phyloP scores from a whole-genome alignment of 2,797 vertebrate genomes.

The Sphaeramia orbicularis region DNA sequence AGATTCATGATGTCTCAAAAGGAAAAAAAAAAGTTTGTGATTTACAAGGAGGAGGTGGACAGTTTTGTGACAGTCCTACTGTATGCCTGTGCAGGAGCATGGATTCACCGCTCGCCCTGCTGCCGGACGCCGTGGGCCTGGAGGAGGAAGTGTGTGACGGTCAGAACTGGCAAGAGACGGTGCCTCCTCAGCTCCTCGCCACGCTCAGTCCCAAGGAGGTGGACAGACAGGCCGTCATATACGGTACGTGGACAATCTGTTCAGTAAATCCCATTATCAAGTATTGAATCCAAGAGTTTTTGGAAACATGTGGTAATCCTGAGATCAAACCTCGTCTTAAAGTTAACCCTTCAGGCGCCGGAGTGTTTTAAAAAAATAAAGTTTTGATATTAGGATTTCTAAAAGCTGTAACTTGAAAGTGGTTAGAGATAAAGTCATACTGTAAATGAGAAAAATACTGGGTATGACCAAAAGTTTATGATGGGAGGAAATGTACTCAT shows the following conservation, averaged over 20 bases:
- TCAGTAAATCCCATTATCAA: too few species aligned
- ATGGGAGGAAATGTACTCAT: too few species aligned
- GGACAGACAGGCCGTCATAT: slow-evolving; percentile 94
- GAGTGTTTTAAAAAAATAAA: too few species aligned
- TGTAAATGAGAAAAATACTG: too few species aligned
- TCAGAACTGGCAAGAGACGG: slow-evolving; percentile 93
- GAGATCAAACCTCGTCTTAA: neutral
- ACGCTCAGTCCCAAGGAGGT: slow-evolving; percentile 87
- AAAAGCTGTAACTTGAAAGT: too few species aligned
- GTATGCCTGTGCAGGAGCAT: slow-evolving; percentile 83
- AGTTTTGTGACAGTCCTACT: neutral
- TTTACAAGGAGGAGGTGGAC: too few species aligned
- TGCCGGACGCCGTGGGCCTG: slow-evolving; percentile 84
- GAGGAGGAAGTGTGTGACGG: slow-evolving; percentile 89
- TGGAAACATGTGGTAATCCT: neutral
- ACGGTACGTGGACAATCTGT: slow-evolving; percentile 81
- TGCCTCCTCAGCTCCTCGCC: slow-evolving; percentile 84
- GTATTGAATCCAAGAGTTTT: neutral
- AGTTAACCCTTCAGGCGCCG: too few species aligned
- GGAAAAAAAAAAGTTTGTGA: too few species aligned
- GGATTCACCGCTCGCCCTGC: slow-evolving; percentile 86
- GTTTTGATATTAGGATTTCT: too few species aligned
- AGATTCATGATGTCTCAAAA: too few species aligned
- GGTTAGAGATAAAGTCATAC: too few species aligned
- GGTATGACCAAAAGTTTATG: too few species aligned